These are phyloP conservation scores for Coranthus polyacanthus DNA, from an alignment of 2,797 vertebrate species.

Conservation along the genomic window DNA sequence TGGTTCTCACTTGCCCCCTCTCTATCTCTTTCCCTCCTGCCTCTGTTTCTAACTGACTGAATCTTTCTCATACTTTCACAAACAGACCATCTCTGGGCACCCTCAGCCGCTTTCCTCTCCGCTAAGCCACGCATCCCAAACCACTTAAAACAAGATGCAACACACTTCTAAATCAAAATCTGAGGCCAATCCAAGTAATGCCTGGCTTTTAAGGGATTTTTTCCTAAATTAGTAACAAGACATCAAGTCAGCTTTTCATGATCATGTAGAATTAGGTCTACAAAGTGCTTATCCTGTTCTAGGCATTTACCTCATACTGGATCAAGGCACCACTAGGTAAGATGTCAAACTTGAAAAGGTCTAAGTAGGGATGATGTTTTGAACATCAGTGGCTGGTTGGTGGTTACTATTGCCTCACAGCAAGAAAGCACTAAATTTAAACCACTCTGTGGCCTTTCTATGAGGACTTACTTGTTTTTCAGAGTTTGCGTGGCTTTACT, in stretches of 20 bases:
- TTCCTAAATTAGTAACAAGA: slow-evolving; percentile 37
- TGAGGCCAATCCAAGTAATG: slow-evolving; percentile 34
- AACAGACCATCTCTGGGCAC: slow-evolving; percentile 39
- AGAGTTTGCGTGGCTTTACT: neutral
- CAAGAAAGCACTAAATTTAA: neutral
- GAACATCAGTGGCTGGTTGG: slow-evolving; percentile 11
- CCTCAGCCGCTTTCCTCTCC: slow-evolving; percentile 2
- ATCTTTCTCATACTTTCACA: slow-evolving; percentile 48
- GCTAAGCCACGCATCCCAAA: slow-evolving; percentile 14
- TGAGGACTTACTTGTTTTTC: neutral
- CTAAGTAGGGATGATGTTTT: slow-evolving; percentile 25
- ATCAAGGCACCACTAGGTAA: neutral
- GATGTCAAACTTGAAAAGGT: slow-evolving; percentile 9
- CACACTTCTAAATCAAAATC: slow-evolving; percentile 42
- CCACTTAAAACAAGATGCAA: slow-evolving; percentile 52
- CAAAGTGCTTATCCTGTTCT: slow-evolving; percentile 38
- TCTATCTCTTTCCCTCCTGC: slow-evolving; percentile 16
- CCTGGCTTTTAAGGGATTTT: slow-evolving; percentile 54
- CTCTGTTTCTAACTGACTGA: slow-evolving; percentile 56
- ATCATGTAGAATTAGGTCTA: slow-evolving; percentile 42
- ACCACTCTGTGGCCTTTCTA: neutral
- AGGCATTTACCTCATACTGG: slow-evolving; percentile 7
- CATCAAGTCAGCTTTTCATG: slow-evolving; percentile 33
- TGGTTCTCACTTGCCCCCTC: slow-evolving; percentile 19
- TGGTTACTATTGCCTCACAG: neutral